Percentiles rank a stretch among this genome's conserved stretches.
Conservation (phyloP, 2,797 vertebrate species). For the Sebastes goodei region DNA sequence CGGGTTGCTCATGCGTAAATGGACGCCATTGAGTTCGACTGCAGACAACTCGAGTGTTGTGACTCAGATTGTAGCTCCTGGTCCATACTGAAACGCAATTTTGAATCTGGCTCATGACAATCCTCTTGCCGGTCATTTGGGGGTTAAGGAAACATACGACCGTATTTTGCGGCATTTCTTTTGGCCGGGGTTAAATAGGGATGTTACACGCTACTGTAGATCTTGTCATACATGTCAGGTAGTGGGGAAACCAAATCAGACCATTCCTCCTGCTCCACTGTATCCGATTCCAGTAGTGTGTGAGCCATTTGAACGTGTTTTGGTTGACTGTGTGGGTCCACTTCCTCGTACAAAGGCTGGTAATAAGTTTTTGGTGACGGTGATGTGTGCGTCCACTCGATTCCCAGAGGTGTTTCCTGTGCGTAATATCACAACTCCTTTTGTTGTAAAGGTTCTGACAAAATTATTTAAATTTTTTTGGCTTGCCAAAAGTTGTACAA, state of each 20-base stretch:
- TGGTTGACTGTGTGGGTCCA: slow-evolving; percentile 7
- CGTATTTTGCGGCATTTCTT: not conserved
- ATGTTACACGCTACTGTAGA: not conserved
- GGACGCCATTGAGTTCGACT: too few relatives aligned
- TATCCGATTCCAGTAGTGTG: not conserved
- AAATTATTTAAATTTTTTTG: not conserved
- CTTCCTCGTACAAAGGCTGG: not conserved
- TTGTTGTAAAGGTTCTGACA: too few relatives aligned
- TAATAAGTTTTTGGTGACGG: not conserved
- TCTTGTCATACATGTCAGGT: not conserved
- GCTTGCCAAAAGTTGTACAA: too few relatives aligned
- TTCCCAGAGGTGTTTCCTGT: too few relatives aligned
- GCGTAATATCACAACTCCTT: too few relatives aligned
- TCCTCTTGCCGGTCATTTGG: not conserved
- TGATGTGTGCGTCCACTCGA: not conserved
- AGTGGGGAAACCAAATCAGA: not conserved
- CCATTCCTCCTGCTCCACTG: not conserved
- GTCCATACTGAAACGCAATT: too few relatives aligned
- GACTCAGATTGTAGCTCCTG: not conserved
- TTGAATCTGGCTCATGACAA: too few relatives aligned
- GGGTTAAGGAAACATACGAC: not conserved
- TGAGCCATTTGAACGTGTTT: not conserved
- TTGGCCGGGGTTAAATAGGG: not conserved
- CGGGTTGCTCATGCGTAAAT: too few relatives aligned
- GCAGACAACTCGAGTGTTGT: too few relatives aligned